These are phyloP conservation scores for Mylabris sibirica DNA, from an alignment of 2,888 invertebrate species.

Conservation along the genomic window DNA sequence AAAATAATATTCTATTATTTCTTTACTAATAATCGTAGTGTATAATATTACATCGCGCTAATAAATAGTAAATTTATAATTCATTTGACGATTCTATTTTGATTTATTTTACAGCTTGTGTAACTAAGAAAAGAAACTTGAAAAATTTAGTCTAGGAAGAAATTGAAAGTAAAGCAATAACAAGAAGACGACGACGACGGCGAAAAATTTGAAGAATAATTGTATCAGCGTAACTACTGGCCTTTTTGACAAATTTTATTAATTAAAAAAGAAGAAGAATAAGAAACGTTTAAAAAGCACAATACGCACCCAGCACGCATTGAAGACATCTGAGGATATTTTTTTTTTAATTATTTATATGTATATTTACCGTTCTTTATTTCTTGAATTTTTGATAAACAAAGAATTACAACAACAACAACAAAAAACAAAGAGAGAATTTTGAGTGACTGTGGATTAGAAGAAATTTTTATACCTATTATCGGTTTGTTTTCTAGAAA, in stretches of 20 bases:
- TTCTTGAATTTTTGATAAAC: constrained; percentile 3
- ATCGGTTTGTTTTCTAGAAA: constrained; percentile 44
- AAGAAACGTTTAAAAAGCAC: constrained; percentile 62
- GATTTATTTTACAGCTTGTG: constrained; percentile 69
- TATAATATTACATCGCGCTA: no score
- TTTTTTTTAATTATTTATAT: constrained; percentile 63
- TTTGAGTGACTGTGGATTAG: constrained; percentile 61
- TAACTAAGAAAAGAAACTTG: constrained; percentile 64
- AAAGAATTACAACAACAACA: constrained; percentile 26
- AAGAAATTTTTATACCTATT: constrained; percentile 51
- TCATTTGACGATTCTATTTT: no score
- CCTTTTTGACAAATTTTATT: constrained; percentile 55
- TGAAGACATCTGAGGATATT: constrained; percentile 91
- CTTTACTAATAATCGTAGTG: no score
- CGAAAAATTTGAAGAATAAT: constrained; percentile 29
- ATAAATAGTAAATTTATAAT: no score
- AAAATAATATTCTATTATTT: no score
- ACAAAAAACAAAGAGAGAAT: constrained; percentile 45
- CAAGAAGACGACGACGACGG: constrained; percentile 34
- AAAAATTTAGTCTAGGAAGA: constrained; percentile 63
- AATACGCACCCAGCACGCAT: constrained; percentile 86
- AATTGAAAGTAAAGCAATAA: constrained; percentile 60
- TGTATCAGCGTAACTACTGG: constrained; percentile 60
- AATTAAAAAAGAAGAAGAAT: background rate
- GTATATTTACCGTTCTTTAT: constrained; percentile 47